Base-by-base conservation (phyloP, 2,113 vertebrate genomes). In the Crotalus tigris region DNA sequence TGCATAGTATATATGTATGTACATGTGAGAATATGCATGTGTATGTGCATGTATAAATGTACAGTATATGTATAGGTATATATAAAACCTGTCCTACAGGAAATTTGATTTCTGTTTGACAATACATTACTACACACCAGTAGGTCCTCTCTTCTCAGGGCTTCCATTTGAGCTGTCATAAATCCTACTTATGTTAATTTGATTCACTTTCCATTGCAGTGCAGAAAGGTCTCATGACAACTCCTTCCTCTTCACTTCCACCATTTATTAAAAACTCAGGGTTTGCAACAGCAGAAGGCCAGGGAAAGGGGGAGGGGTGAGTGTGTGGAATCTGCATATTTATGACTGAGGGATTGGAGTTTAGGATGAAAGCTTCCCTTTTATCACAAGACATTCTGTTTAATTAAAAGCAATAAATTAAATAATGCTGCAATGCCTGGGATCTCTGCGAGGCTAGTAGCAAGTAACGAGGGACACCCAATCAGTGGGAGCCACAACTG, bases 401-500 rank as follows among this genome's bases (percentile, higher is more conserved):
- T 0, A 0, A 59, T 94, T 94, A 81, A 64, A 92, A 95, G 90
- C 44, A 93, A 87, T 86, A 88, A 49, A 88, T 93, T 93, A 81
- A 91, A 91, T 87, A 92, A 90, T 10, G 5, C 69, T 49, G 85
- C 9, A 91, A 59, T 19, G 93, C 89, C 90, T 92, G 59, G 93
- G 90, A 95, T 93, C 59, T 94, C 89, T 17, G 51, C 12, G 91
- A 95, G 86, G 49, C 53, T 91, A 89, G 91, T 87, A 91, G 51
- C 12, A 92, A 91, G 91, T 92, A 91, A 91, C 46, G 61, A 58
- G 85, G 90, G 92, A 94, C 64, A 92, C 95, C 19, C 55, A 86
- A 51, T 54, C 44, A 29, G 17, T 90, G n/a, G 92, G 39, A 94
- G 93, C 94, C 88, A 93, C 93, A 93, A 44, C 81, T 39, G 21